A percentile compares a stretch with the other conserved stretches of the same genome.
These are phyloP conservation scores for Xanthorhoe designata DNA, from an alignment of 2,888 invertebrate genomes.

Conservation along the genomic window DNA sequence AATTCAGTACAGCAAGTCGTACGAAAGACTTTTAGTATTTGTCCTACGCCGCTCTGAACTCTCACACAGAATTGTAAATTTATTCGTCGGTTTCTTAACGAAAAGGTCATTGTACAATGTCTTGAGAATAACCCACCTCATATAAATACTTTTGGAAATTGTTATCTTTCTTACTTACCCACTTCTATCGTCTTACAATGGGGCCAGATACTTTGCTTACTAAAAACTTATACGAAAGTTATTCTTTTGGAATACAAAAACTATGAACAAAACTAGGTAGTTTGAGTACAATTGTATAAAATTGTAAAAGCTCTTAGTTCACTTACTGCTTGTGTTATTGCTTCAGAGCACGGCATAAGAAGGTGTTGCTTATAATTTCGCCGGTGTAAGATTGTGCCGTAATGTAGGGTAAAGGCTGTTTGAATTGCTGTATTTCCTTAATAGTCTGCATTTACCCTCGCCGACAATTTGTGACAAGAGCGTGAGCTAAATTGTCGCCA, in stretches of 20 bases:
- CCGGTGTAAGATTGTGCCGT: constrained; percentile 80
- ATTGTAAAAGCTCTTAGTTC: constrained; percentile 55
- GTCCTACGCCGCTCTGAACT: constrained; percentile 72
- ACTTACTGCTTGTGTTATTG: constrained; percentile 71
- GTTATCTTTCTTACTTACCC: constrained; percentile 16
- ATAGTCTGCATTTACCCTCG: constrained; percentile 84
- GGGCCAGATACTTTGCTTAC: constrained; percentile 26
- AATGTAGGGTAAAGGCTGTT: constrained; percentile 82
- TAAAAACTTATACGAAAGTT: constrained; percentile 32
- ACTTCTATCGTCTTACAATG: constrained; percentile 26
- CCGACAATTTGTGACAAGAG: constrained; percentile 84
- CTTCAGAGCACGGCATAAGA: constrained; percentile 74
- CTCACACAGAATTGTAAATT: constrained; percentile 80
- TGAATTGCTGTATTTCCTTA: constrained; percentile 85
- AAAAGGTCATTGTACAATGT: constrained; percentile 52
- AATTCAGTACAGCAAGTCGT: constrained; percentile 69
- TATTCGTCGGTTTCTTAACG: constrained; percentile 71
- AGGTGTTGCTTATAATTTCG: constrained; percentile 84
- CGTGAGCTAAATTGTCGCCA: constrained; percentile 83
- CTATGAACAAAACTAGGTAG: constrained; percentile 17
- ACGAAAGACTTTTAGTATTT: constrained; percentile 79
- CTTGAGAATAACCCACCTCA: constrained; percentile 33
- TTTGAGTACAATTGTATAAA: constrained; percentile 49
- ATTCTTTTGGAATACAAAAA: constrained; percentile 30
- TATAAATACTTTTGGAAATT: constrained; percentile 24